Evolutionary conservation across 2,888 invertebrate species (phyloP).

Genomic region (Plagodis pulveraria): DNA sequence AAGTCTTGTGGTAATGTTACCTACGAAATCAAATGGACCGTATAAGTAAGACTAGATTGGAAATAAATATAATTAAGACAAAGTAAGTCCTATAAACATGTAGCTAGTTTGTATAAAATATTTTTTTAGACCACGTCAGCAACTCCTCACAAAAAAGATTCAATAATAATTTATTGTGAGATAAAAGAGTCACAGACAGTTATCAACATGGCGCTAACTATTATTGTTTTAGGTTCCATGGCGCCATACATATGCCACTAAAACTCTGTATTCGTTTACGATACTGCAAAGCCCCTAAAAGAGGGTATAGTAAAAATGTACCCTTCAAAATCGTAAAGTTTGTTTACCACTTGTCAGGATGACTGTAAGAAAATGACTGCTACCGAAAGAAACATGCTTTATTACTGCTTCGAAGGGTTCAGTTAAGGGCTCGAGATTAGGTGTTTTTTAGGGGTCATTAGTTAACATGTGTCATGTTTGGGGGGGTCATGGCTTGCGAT

Average conservation of each 20-base stretch:
- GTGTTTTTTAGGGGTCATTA: constrained; percentile 28
- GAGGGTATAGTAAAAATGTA: constrained; percentile 63
- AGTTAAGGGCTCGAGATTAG: constrained; percentile 50
- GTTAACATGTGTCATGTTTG: constrained; percentile 22
- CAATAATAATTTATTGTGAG: no score
- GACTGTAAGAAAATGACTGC: constrained; percentile 66
- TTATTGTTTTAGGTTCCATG: constrained; percentile 68
- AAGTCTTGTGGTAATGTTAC: no score
- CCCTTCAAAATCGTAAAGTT: constrained; percentile 66
- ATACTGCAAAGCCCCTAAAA: constrained; percentile 58
- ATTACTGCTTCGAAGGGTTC: constrained; percentile 44
- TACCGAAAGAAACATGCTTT: constrained; percentile 53
- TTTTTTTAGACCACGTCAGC: no score
- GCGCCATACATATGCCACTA: constrained; percentile 77
- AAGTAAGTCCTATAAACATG: no score
- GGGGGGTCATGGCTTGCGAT: constrained; percentile 4
- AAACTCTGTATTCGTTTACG: constrained; percentile 50
- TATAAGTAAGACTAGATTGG: no score
- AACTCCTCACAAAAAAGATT: no score
- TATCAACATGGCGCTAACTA: constrained; percentile 50
- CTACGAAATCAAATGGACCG: no score
- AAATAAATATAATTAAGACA: no score
- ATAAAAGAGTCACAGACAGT: constrained; percentile 28
- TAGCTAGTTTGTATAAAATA: no score
- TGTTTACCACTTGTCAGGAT: constrained; percentile 77